phyloP scores from a whole-genome alignment of 2,888 invertebrate genomes.

The Microdon myrmicae region DNA sequence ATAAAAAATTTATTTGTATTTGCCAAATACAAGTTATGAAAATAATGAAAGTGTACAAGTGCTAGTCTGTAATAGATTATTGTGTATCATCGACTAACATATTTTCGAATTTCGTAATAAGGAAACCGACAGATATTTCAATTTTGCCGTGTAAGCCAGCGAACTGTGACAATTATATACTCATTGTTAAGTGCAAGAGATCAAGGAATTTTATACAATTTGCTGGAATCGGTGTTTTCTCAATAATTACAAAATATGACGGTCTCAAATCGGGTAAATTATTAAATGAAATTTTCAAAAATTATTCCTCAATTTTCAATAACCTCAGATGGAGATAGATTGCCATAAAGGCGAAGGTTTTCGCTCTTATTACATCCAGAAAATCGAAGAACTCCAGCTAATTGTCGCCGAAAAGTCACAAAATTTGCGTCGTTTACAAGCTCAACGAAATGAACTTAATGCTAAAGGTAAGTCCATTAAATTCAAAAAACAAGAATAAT shows the following conservation, averaged over 20 bases:
- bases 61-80: too few species aligned
- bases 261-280: slow-evolving; percentile 60
- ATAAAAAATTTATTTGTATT: too few species aligned
- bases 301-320: not conserved
- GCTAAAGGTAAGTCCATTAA: slow-evolving; percentile 80
- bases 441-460: slow-evolving; percentile 98
- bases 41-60: too few species aligned
- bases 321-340: slow-evolving; percentile 63
- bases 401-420: slow-evolving; percentile 98
- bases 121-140: slow-evolving; percentile 28
- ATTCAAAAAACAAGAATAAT: not conserved
- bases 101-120: too few species aligned
- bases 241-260: slow-evolving; percentile 57
- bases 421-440: slow-evolving; percentile 95
- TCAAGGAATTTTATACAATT: slow-evolving; percentile 37
- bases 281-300: not conserved
- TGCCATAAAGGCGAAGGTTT: slow-evolving; percentile 79
- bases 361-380: slow-evolving; percentile 95
- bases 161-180: too few species aligned
- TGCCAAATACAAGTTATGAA: too few species aligned
- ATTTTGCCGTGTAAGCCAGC: slow-evolving; percentile 42
- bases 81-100: too few species aligned
- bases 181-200: too few species aligned
- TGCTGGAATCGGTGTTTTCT: slow-evolving; percentile 2
- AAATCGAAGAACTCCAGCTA: slow-evolving; percentile 96